These are phyloP conservation scores for Hapalemur alaotrensis DNA, from an alignment of 2,797 vertebrate genomes.

Conservation along the genomic window DNA sequence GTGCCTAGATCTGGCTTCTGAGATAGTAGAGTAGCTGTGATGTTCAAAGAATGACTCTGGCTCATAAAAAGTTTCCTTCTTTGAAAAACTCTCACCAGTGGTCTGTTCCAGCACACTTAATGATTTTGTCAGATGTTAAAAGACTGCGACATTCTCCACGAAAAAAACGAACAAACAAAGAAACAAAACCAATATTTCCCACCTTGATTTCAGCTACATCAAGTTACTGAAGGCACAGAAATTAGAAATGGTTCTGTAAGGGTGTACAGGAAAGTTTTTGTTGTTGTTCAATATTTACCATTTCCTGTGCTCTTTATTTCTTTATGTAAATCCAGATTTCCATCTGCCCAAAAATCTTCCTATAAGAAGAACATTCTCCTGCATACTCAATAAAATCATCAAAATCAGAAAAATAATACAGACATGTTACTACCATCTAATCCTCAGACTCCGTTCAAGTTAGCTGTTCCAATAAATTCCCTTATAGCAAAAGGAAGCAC, in stretches of 20 bases:
- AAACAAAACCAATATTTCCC: background rate
- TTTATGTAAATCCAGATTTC: background rate
- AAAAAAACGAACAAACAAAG: background rate
- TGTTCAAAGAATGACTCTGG: background rate
- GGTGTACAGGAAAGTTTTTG: background rate
- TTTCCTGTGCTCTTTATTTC: background rate
- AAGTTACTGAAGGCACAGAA: background rate
- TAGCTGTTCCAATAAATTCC: background rate
- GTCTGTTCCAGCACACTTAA: background rate
- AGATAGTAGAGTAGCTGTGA: background rate
- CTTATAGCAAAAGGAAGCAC: background rate
- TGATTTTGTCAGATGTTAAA: background rate
- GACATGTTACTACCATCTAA: background rate
- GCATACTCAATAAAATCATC: background rate
- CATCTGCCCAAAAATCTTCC: background rate
- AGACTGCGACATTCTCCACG: background rate
- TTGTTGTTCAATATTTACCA: background rate
- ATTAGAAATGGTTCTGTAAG: background rate
- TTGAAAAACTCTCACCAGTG: background rate
- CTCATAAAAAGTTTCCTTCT: background rate
- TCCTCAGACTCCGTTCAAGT: background rate
- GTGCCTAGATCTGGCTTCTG: background rate
- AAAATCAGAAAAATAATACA: background rate
- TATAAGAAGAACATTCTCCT: background rate
- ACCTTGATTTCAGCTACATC: background rate